A percentile compares a stretch with the other conserved stretches of the same genome.
phyloP scores from a whole-genome alignment of 92 coral and sea anemone species.

The Micromussa lordhowensis region DNA sequence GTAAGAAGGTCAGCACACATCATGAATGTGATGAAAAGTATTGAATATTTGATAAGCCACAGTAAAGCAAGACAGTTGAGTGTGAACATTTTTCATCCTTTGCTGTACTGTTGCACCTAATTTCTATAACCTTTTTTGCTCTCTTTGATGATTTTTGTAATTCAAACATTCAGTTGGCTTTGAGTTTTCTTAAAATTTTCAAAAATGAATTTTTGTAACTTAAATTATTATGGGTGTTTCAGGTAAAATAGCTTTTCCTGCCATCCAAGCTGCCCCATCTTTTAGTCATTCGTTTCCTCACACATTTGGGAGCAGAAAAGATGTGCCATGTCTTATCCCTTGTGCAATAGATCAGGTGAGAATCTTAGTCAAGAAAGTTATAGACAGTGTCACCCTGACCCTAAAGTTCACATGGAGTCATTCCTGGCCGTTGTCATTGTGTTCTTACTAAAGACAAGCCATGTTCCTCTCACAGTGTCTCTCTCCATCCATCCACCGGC shows the following conservation, averaged over 20 bases:
- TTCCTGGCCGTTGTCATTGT: neutral
- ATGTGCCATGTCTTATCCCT: constrained; percentile 96
- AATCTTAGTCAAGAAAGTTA: neutral
- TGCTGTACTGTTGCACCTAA: no score
- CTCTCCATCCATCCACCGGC: neutral
- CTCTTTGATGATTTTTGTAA: no score
- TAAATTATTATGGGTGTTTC: neutral
- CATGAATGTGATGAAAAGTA: neutral
- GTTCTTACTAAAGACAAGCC: neutral
- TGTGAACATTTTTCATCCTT: neutral
- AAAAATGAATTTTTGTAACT: neutral
- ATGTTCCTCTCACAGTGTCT: neutral
- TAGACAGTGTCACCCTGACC: neutral
- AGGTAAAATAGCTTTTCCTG: constrained; percentile 99
- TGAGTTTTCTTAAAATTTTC: neutral
- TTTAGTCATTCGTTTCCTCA: constrained; percentile 96
- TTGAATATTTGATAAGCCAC: neutral
- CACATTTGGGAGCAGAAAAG: constrained; percentile 93
- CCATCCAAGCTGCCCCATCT: constrained; percentile 96
- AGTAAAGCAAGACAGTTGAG: neutral
- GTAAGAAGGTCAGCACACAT: neutral
- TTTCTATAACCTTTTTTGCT: no score
- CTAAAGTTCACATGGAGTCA: neutral
- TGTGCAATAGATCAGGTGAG: constrained; percentile 99
- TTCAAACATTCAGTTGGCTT: neutral